These are phyloP conservation scores for Echinometra lucunter DNA, from an alignment of 53 echinoderm and acorn worm genomes.

Conservation along the genomic window DNA sequence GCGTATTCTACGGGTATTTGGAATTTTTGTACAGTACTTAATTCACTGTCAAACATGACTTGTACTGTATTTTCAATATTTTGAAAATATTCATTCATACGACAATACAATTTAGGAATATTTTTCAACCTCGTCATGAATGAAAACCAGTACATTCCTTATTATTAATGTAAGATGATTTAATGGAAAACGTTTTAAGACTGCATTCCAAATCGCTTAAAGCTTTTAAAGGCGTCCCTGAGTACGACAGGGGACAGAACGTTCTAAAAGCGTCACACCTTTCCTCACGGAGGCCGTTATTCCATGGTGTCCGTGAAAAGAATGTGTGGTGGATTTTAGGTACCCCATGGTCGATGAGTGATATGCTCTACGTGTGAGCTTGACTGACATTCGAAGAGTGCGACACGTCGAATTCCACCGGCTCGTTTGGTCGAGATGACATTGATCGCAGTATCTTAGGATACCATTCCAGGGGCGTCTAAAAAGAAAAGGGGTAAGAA, in stretches of 20 bases:
- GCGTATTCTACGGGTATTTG: too few relatives aligned
- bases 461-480: slow-evolving; percentile 52
- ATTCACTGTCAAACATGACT: too few relatives aligned
- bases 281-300: background rate
- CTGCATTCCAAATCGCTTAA: too few relatives aligned
- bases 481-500: background rate
- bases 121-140: background rate
- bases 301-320: background rate
- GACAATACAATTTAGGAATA: too few relatives aligned
- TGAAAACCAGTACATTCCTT: too few relatives aligned
- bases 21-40: too few relatives aligned
- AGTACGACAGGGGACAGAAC: background rate
- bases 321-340: background rate
- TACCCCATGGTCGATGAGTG: background rate
- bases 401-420: slow-evolving; percentile 38
- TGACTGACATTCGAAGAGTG: slow-evolving; percentile 48
- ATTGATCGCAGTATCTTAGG: background rate
- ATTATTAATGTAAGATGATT: too few relatives aligned
- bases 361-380: slow-evolving; percentile 18
- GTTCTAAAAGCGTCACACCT: slow-evolving; percentile 6
- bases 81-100: too few relatives aligned
- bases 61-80: background rate
- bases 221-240: too few relatives aligned
- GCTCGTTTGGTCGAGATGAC: slow-evolving; percentile 16
- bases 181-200: too few relatives aligned